Evolutionary conservation across 2,888 invertebrate species (phyloP), one percentile per base, ranked within the genome.

Genomic region (Zygothrica quintamaculata): DNA sequence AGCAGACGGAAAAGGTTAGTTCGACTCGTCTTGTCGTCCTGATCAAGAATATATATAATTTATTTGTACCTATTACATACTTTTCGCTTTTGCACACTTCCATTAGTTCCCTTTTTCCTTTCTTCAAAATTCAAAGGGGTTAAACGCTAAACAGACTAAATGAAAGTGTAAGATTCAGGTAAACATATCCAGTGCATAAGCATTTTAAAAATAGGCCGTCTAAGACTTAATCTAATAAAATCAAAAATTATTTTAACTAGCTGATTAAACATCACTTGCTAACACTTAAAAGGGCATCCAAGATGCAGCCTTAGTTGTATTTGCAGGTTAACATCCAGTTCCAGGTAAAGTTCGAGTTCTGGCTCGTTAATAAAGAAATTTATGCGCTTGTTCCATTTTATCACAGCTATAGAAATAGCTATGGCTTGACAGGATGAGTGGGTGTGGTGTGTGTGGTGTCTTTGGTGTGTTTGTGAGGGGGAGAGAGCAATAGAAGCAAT

Each of bases 361-460:
- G 53, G 48, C 65, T 73, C 73, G 77, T 87, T 87, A 76, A 79
- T 74, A 73, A 77, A 56, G 36, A 58, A 78, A 81, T 79, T 84
- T 84, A 84, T 79, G 65, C 65, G 64, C 69, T 62, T 74, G 77
- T 87, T 66, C 79, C 77, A 84, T 79, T 81, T 77, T 79, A 77
- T 74, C 65, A 71, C 70, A 47, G 43, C 36, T 29, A 39, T 13
- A 15, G 44, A 34, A 36, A 40, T 22, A 3, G 29, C 3, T 9
- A 3, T 1, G 9, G 37, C 31, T 36, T 37, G 43, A 43, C 12
- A 18, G 50, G 1, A 2, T 12, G 42, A 43, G 52, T 43, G 46
- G 25, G 50, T 11, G 42, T 39, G 6, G 7, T 3, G 12, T 16
- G 1, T 22, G 12, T 6, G 29, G 12, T n/a, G 34, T 7, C 5